These are phyloP conservation scores for Enteromius radiatus DNA, from an alignment of 2,797 vertebrate species.

Conservation along the genomic window DNA sequence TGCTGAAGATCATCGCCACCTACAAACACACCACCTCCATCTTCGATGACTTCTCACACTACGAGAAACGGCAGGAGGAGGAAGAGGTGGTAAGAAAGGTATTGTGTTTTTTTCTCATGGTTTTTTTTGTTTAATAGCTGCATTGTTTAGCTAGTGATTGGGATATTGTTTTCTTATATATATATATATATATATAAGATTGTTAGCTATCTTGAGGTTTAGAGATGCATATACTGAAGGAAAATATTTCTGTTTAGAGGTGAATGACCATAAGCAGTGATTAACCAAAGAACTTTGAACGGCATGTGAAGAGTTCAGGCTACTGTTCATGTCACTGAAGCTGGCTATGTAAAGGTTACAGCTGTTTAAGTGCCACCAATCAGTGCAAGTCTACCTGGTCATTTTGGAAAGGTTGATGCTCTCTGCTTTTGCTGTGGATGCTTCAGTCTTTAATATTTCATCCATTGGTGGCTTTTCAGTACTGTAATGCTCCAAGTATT, in stretches of 20 bases:
- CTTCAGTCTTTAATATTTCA: neutral
- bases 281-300: slow-evolving; percentile 28
- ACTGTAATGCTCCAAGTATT: neutral
- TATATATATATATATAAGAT: no score
- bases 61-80: slow-evolving; percentile 98
- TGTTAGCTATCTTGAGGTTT: neutral
- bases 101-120: slow-evolving; percentile 46
- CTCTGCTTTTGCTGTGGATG: neutral
- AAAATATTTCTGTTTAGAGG: slow-evolving; percentile 3
- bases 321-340: neutral
- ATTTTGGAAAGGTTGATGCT: neutral
- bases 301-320: neutral
- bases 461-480: neutral
- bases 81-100: slow-evolving; percentile 98
- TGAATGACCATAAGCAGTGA: slow-evolving; percentile 7
- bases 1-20: slow-evolving; percentile 96
- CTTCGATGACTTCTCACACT: slow-evolving; percentile 99
- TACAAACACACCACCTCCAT: slow-evolving; percentile 99
- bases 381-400: neutral
- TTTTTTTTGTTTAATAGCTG: neutral
- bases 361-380: neutral
- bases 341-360: neutral
- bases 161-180: neutral
- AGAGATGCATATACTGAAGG: neutral
- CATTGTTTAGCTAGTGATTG: neutral